These are phyloP conservation scores for Heterodera schachtii DNA, from an alignment of 1,140 invertebrate genomes.

Conservation along the genomic window DNA sequence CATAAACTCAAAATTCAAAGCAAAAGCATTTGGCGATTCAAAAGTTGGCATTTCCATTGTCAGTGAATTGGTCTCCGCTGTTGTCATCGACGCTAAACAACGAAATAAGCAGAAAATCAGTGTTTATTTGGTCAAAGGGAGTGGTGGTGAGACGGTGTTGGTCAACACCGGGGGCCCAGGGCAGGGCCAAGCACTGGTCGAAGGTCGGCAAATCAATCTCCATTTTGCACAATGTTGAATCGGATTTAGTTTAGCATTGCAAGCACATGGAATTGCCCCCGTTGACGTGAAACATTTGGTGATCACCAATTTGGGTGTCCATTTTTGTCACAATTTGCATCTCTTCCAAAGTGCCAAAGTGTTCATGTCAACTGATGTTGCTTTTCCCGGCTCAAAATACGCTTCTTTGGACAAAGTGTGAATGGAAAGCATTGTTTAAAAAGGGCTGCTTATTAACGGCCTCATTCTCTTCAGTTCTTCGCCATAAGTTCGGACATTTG, in stretches of 20 bases:
- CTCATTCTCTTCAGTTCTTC: neutral
- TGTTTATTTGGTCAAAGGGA: conserved; percentile 22
- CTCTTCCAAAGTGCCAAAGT: conserved; percentile 12
- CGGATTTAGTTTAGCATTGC: conserved; percentile 20
- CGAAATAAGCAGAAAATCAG: neutral
- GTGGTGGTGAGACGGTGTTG: neutral
- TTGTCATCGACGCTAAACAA: neutral
- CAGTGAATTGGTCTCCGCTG: neutral
- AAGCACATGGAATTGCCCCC: neutral
- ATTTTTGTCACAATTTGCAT: conserved; percentile 22
- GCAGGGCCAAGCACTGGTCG: conserved; percentile 3
- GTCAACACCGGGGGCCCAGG: conserved; percentile 14
- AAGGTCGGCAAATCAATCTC: neutral
- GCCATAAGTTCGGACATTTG: neutral
- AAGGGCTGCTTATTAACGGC: neutral
- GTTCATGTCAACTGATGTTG: conserved; percentile 25
- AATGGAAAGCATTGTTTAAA: neutral
- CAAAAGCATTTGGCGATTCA: neutral
- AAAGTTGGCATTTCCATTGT: neutral
- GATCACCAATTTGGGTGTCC: conserved; percentile 14
- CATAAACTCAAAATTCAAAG: neutral
- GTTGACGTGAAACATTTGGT: conserved; percentile 12
- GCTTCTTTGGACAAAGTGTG: conserved; percentile 10
- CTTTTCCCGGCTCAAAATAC: conserved; percentile 7
- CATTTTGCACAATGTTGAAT: neutral